Evolutionary conservation across 2,888 invertebrate genomes (phyloP), one percentile per base, ranked within the genome.

Genomic region (Aphidius colemani): DNA sequence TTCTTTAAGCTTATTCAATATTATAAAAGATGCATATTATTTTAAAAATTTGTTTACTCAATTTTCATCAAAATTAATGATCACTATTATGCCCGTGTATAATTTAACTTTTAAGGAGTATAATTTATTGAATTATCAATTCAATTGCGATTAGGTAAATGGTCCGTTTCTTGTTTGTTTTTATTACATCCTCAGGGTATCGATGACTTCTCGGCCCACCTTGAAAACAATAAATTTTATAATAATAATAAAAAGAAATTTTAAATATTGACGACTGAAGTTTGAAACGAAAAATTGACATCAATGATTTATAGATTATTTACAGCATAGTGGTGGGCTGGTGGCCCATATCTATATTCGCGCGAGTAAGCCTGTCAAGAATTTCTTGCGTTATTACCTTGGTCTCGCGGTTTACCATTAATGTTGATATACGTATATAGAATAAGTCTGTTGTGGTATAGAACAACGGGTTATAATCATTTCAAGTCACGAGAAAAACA

Each of bases 241-340:
- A 18, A 18, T 18, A 18, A 18, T 18, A 18, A 18, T 18, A 18
- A 18, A 18, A 1, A 45, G 0, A 5, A 30, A 30, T 59, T 39
- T 59, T 59, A 59, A 59, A 59, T 43, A 51, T 49, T 18, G 9
- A 18, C 1, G 13, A 18, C 11, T 50, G 18, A 50, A 18, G 13
- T 6, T 13, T 41, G n/a, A 68, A 61, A 63, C 64, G 63, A 61
- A 63, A 63, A 69, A 63, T 67, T 63, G 61, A 57, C 58, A 58
- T 63, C 64, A 70, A 69, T 70, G 70, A 71, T 71, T 68, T 71
- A 71, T 70, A 30, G 3, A 30, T 30, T 66, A 65, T 63, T 69
- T 65, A 67, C 65, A 66, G 66, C 66, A 64, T 63, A 40, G 18
- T 51, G 48, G n/a, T 63, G 65, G 63, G 48, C 8, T 63, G 65